A percentile compares a stretch with the other conserved stretches of the same genome.
These are phyloP conservation scores for Meles meles DNA, from an alignment of 2,113 vertebrate species.

Conservation along the genomic window DNA sequence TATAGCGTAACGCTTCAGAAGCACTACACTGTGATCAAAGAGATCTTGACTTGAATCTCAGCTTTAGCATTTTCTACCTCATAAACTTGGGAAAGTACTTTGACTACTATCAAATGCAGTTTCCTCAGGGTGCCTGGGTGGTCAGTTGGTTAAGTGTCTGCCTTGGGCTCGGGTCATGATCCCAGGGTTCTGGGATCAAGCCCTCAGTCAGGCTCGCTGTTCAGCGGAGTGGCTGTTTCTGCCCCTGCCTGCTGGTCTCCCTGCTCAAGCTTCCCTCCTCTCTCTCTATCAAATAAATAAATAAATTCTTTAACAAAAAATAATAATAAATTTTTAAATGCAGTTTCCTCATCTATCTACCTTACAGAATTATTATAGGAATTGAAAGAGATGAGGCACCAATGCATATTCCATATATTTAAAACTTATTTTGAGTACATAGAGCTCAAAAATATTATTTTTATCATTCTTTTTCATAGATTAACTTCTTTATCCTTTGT, in stretches of 20 bases:
- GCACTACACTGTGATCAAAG: neutral
- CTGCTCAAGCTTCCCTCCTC: too few species aligned
- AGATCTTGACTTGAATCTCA: neutral
- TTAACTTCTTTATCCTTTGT: neutral
- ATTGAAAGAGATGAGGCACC: neutral
- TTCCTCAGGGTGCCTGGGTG: neutral
- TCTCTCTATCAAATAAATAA: too few species aligned
- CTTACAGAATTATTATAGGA: neutral
- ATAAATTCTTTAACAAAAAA: too few species aligned
- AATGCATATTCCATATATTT: neutral
- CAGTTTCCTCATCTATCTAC: neutral
- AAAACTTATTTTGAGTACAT: neutral
- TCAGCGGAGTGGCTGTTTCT: too few species aligned
- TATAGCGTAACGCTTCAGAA: neutral
- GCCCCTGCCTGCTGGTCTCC: too few species aligned
- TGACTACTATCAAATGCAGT: neutral
- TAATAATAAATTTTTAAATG: neutral
- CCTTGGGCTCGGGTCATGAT: too few species aligned
- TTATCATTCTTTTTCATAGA: neutral
- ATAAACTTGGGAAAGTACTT: neutral
- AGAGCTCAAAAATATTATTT: neutral
- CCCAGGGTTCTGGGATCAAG: too few species aligned
- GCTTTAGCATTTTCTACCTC: neutral
- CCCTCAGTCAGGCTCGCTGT: too few species aligned
- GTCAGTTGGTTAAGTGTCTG: too few species aligned